Evolutionary conservation across 2,888 invertebrate genomes (phyloP), one percentile per base, ranked within the genome.

Genomic region (Oscheius sp.): DNA sequence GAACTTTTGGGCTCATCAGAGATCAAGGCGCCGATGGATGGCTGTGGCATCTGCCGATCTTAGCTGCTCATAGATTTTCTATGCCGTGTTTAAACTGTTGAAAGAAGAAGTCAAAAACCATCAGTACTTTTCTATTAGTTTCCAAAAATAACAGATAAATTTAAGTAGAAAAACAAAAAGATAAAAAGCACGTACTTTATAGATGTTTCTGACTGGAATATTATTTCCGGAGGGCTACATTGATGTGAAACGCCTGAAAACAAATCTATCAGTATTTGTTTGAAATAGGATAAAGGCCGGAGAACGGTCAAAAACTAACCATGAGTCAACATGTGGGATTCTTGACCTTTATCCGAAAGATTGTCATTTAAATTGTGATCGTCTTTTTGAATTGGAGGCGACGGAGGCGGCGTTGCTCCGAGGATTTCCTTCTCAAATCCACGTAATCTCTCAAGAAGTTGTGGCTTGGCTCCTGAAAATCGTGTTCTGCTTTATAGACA

Each of bases 381-480:
- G 25, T 66, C 66, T 27, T 66, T 66, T 52, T 66, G 66, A 66
- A 66, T 66, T n/a, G 66, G 56, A 13, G 70, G 70, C 27, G 70
- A 70, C 13, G 72, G 63, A 13, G 72, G 63, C 7, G 72, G 72
- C n/a, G 72, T 72, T 23, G 46, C 49, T 52, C 71, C 73, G 18
- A 87, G 49, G 16, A 89, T 88, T 16, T 80, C 83, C 66, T 90
- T 90, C 29, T 89, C 88, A 84, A 88, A 90, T 5, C 90, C 94
- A 80, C 94, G 93, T 72, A 97, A 90, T 53, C 97, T 92, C 89
- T 97, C 96, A 73, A 98, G 94, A 53, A 98, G 90, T 88, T 96
- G 95, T 9, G 96, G 95, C 89, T 98, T 98, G 0, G 96, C 93
- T 25, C 85, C 84, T 70, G 58, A 13, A 69, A 35, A 35, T 9